phyloP scores from a whole-genome alignment of 2,888 invertebrate genomes.

The Deilephila porcellus region DNA sequence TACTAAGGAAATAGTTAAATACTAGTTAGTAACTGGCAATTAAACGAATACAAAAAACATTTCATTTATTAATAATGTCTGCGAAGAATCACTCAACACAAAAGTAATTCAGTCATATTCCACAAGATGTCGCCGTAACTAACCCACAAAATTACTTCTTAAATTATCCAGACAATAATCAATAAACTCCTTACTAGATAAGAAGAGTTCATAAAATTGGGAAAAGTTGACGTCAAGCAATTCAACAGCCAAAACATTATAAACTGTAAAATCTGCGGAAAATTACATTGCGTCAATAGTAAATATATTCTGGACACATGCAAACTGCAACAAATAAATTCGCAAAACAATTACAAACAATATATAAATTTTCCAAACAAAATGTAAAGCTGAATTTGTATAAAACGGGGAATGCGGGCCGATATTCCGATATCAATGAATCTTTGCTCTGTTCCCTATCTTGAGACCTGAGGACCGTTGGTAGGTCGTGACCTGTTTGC shows the following conservation, averaged over 20 bases:
- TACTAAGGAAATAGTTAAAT: constrained; percentile 36
- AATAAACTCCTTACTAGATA: too few species aligned
- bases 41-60: not conserved
- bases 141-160: too few species aligned
- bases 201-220: too few species aligned
- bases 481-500: constrained; percentile 60
- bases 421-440: constrained; percentile 59
- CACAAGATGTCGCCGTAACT: too few species aligned
- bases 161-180: too few species aligned
- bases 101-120: too few species aligned
- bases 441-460: constrained; percentile 52
- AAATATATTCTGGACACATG: too few species aligned
- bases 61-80: not conserved
- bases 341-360: not conserved
- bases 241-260: too few species aligned
- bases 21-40: not conserved
- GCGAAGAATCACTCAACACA: too few species aligned
- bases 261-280: too few species aligned
- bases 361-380: not conserved
- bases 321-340: not conserved
- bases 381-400: constrained; percentile 30
- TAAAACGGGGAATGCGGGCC: constrained; percentile 45
- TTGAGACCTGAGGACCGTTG: constrained; percentile 50
- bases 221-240: too few species aligned
- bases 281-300: too few species aligned